Base-by-base conservation (phyloP, 2,888 invertebrate species). In the Synergus umbraculus region DNA sequence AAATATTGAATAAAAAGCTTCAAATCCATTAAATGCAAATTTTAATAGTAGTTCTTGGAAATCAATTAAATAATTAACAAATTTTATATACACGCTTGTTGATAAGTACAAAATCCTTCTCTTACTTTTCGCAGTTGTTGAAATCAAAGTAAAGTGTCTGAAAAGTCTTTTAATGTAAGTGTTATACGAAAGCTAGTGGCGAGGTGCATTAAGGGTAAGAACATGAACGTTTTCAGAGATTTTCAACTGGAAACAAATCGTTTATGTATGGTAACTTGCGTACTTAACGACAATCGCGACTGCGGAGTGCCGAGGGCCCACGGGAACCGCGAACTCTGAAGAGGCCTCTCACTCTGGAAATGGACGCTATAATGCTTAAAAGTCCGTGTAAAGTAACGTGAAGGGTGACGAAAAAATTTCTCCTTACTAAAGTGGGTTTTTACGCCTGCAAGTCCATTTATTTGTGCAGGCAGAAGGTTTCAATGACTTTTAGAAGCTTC, bases 321-420 rank as follows among this genome's bases (percentile, higher is more conserved):
- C 60, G 79, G n/a, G 66, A 79, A 76, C 76, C 54, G 76, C 69
- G 58, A 80, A 73, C 78, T 79, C 78, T 83, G 82, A 81, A 81
- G 83, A 80, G 82, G 78, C 79, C 84, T 69, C 49, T 49, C 80
- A 79, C 83, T 83, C 66, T 79, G 15, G 60, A 69, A 69, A 49
- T 49, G 77, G 79, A 76, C 80, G 79, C 82, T 82, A 76, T 79
- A 81, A 80, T 81, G 83, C 83, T 84, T 81, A 82, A 82, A 84
- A 81, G 83, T 84, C 81, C 83, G 79, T 79, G 73, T 78, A 80
- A 83, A 83, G 80, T 79, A 82, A 79, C 82, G 80, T 78, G 65
- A 69, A 76, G 78, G 65, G 77, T 73, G 78, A 78, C 78, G 78
- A 76, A 77, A 77, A 83, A 79, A 82, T 81, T 79, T 79, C 76